A percentile compares a stretch with the other conserved stretches of the same genome.
These are phyloP conservation scores for Porphyrio hochstetteri DNA, from an alignment of 2,113 vertebrate species.

Conservation along the genomic window DNA sequence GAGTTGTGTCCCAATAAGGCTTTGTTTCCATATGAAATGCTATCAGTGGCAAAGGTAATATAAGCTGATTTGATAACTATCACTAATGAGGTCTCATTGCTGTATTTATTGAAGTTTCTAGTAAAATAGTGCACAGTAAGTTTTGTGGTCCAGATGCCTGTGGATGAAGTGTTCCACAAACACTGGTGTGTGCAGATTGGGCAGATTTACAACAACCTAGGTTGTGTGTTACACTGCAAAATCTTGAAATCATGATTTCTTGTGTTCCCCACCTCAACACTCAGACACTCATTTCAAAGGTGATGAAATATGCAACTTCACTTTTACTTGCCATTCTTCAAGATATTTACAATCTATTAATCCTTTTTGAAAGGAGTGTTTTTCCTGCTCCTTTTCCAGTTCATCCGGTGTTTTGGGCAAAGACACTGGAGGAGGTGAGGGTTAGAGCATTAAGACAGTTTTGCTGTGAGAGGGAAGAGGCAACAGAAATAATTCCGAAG, in stretches of 20 bases:
- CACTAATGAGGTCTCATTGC: not conserved
- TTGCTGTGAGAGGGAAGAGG: not conserved
- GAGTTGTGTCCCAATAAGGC: not conserved
- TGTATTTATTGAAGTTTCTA: not conserved
- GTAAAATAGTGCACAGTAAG: not conserved
- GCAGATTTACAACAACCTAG: not conserved
- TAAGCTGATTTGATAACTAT: not conserved
- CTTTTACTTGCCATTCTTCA: not conserved
- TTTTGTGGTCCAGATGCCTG: not conserved
- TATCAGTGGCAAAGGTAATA: not conserved
- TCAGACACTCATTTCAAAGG: not conserved
- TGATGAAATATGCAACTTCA: not conserved
- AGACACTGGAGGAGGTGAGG: no score
- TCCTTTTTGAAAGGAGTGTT: not conserved
- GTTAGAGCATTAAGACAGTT: not conserved
- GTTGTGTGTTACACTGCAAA: not conserved
- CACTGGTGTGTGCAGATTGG: accelerated
- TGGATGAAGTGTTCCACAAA: not conserved
- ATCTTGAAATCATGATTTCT: not conserved
- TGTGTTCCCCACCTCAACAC: accelerated
- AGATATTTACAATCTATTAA: not conserved
- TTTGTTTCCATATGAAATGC: not conserved
- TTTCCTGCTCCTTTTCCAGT: not conserved
- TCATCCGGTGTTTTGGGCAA: not conserved
- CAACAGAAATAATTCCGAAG: not conserved